Base-by-base conservation (phyloP, 1,140 invertebrate species). In the Dryas iulia region DNA sequence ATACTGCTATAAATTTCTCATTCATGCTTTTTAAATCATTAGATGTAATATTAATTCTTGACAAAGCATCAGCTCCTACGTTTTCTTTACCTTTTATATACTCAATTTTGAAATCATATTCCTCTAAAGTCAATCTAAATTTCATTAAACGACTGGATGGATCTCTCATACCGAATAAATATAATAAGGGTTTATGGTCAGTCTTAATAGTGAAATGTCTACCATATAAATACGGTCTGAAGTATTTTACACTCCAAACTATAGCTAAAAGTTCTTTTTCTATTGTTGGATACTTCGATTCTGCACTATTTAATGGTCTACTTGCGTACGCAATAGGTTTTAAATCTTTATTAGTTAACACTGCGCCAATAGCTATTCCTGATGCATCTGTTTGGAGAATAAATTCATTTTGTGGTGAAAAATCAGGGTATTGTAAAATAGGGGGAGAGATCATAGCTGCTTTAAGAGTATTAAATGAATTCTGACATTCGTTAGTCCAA, bases 241-340 rank as follows among this genome's bases (percentile, higher is more conserved):
- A 76, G 71, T 71, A 66, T 70, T 73, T 71, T n/a, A 74, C 47
- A 24, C 59, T 14, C 67, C 70, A 77, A 2, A 71, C 66, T 12
- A 82, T 79, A 21, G 72, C 68, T 12, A 81, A 24, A 12, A 84
- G 52, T 59, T 84, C 74, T 59, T 81, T 83, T 67, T 83, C 67
- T 24, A 73, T 79, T 1, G 76, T 78, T 3, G 74, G 75, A 69
- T 82, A 83, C 30, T n/a, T n/a, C n/a, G n/a, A n/a, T n/a, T n/a
- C n/a, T n/a, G n/a, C n/a, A n/a, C n/a, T n/a, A n/a, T n/a, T n/a
- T n/a, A n/a, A n/a, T n/a, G n/a, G n/a, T n/a, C n/a, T n/a, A n/a
- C n/a, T n/a, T n/a, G n/a, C n/a, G n/a, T n/a, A n/a, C n/a, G n/a
- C n/a, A n/a, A n/a, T n/a, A n/a, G n/a, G n/a, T n/a, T n/a, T n/a